Evolutionary conservation across 2,797 vertebrate genomes (phyloP).

Genomic region (Ara ararauna): DNA sequence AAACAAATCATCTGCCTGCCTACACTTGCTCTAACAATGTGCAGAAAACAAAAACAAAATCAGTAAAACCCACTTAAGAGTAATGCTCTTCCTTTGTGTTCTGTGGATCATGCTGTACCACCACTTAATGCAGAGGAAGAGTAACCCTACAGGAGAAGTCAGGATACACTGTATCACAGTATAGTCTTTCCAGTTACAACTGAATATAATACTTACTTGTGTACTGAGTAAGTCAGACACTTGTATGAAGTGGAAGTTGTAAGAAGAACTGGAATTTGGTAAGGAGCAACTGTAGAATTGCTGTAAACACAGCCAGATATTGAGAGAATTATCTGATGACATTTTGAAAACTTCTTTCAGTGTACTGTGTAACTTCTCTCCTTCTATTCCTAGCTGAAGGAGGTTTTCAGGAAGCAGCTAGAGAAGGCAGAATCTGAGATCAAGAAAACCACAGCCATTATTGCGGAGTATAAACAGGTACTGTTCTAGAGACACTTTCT

Average conservation of each 20-base stretch:
- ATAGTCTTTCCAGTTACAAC: neutral
- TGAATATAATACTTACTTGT: neutral
- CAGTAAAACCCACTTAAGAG: neutral
- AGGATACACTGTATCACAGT: neutral
- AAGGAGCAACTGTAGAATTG: neutral
- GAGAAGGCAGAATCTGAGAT: constrained; percentile 97
- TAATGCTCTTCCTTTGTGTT: neutral
- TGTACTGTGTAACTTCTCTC: neutral
- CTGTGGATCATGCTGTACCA: neutral
- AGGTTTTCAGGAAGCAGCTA: constrained; percentile 95
- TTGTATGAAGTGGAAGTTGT: neutral
- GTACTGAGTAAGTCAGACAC: neutral
- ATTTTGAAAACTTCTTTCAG: neutral
- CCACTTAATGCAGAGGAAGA: neutral
- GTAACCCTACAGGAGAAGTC: neutral
- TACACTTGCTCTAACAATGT: neutral
- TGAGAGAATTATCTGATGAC: neutral
- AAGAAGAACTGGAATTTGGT: neutral
- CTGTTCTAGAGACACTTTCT: neutral
- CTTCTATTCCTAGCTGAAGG: constrained; percentile 86
- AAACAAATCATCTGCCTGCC: neutral
- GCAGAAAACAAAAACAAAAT: neutral
- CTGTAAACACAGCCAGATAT: neutral
- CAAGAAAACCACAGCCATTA: constrained; percentile 98
- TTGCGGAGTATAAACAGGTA: constrained; percentile 98